Evolutionary conservation across 2,113 vertebrate genomes (phyloP).

Genomic region (Clupea harengus): DNA sequence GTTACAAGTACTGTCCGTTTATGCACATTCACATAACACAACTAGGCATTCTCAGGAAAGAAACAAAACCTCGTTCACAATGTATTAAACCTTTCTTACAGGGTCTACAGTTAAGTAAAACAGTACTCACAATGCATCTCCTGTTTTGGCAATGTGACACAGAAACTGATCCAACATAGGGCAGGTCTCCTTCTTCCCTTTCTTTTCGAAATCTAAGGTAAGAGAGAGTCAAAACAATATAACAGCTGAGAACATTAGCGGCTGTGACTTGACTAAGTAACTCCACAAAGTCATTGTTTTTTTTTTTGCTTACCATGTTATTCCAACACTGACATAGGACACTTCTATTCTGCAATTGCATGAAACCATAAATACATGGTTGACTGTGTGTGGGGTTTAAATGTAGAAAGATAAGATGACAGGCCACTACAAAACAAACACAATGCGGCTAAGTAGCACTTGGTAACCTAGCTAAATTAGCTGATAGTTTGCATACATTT

Average conservation of each 20-base stretch:
- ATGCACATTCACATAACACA: too few relatives aligned
- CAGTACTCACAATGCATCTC: slow-evolving; percentile 88
- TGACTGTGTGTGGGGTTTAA: not conserved
- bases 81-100: not conserved
- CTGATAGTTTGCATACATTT: not conserved
- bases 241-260: not conserved
- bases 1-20: too few relatives aligned
- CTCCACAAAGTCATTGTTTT: too few relatives aligned
- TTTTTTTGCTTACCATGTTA: too few relatives aligned
- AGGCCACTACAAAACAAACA: not conserved
- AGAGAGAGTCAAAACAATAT: slow-evolving; percentile 34
- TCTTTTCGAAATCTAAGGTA: slow-evolving; percentile 91
- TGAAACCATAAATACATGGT: not conserved
- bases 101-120: not conserved
- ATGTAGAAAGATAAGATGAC: not conserved
- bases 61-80: not conserved
- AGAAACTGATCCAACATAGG: slow-evolving; percentile 90
- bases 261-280: not conserved
- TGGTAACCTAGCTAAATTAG: too few relatives aligned
- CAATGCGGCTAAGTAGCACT: too few relatives aligned
- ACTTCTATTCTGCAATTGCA: too few relatives aligned
- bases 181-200: slow-evolving; percentile 87
- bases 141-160: slow-evolving; percentile 92
- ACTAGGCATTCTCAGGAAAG: too few relatives aligned
- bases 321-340: too few relatives aligned